These are phyloP conservation scores for Rhabdomys pumilio DNA, from an alignment of 2,797 vertebrate genomes.

Conservation along the genomic window DNA sequence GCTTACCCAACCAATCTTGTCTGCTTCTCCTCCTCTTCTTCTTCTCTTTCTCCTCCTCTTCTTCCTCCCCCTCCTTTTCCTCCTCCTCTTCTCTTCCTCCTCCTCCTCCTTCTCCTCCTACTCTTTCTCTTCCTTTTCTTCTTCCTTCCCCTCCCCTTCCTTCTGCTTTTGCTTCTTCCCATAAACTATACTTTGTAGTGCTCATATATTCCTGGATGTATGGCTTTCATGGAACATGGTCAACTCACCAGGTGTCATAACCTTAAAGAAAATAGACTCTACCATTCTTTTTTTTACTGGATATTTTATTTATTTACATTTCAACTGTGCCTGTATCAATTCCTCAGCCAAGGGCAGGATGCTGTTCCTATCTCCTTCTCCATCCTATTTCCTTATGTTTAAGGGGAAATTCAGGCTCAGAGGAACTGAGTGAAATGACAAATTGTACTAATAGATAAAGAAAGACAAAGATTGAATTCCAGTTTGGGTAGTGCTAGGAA, in stretches of 20 bases:
- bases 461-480: constrained; percentile 7
- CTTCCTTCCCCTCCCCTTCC: not conserved
- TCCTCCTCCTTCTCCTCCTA: not conserved
- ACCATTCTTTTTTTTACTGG: no score
- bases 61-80: not conserved
- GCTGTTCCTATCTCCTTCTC: not conserved
- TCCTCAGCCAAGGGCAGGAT: not conserved
- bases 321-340: not conserved
- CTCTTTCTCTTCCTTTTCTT: not conserved
- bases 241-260: not conserved
- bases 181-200: not conserved
- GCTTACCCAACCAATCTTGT: not conserved
- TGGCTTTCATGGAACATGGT: not conserved
- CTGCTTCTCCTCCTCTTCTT: not conserved
- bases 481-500: not conserved
- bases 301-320: no score
- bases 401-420: constrained; percentile 3
- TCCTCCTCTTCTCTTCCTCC: not conserved
- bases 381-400: not conserved
- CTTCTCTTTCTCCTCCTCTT: no score
- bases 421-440: not conserved
- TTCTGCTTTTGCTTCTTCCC: not conserved
- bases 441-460: constrained; percentile 24
- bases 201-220: not conserved
- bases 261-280: not conserved